Evolutionary conservation across 2,113 vertebrate genomes (phyloP).

Genomic region (Hemibagrus wyckioides): DNA sequence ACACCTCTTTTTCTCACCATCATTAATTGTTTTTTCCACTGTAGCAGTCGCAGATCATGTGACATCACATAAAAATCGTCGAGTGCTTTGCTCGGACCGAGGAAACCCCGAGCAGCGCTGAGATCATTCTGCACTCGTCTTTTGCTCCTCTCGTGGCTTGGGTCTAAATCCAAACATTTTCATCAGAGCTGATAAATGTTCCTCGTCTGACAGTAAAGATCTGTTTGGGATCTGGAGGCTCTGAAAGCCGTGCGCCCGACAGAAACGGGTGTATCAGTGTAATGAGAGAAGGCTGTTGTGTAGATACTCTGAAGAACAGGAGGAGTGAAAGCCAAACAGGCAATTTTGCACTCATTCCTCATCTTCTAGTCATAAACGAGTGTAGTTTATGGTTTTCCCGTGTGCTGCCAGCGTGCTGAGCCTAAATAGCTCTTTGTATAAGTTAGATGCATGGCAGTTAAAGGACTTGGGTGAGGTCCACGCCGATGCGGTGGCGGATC

Average conservation of each 20-base stretch:
- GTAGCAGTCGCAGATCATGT: background rate
- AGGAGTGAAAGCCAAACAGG: conserved; percentile 23
- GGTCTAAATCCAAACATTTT: conserved; percentile 5
- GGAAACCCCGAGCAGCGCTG: background rate
- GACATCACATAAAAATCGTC: background rate
- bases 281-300: conserved; percentile 43
- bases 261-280: conserved; percentile 31
- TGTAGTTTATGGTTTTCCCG: conserved; percentile 60
- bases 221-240: background rate
- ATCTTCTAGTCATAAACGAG: conserved; percentile 37
- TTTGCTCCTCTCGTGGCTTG: conserved; percentile 12
- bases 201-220: conserved; percentile 31
- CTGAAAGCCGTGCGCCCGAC: background rate
- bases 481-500: conserved; percentile 57
- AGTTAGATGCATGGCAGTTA: conserved; percentile 58
- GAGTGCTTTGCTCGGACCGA: background rate
- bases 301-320: conserved; percentile 9
- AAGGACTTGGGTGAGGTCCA: conserved; percentile 57
- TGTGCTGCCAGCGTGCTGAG: conserved; percentile 63
- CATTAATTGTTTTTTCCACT: background rate
- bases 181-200: conserved; percentile 30
- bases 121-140: background rate
- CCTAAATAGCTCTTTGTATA: conserved; percentile 60
- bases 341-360: conserved; percentile 34
- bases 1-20: background rate